Conservation (phyloP, 2,888 invertebrate genomes). For the Mystacides longicornis region DNA sequence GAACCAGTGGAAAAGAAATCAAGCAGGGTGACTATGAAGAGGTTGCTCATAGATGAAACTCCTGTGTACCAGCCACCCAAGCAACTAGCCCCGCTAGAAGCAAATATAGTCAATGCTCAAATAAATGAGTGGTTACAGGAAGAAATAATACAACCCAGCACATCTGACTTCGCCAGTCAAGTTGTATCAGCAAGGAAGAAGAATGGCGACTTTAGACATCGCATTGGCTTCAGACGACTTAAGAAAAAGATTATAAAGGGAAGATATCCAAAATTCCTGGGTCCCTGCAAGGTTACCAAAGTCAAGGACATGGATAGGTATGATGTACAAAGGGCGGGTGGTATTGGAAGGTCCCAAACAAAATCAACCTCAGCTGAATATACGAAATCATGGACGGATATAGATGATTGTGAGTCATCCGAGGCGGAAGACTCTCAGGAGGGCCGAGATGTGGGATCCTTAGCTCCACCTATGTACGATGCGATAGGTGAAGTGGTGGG, state of each 20-base stretch:
- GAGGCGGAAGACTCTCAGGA: slow-evolving; percentile 1
- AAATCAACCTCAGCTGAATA: slow-evolving; percentile 29
- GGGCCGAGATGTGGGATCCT: slow-evolving; percentile 3
- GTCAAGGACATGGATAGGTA: slow-evolving; percentile 31
- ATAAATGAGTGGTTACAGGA: slow-evolving; percentile 30
- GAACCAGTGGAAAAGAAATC: neutral
- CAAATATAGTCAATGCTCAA: slow-evolving; percentile 28
- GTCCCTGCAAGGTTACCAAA: slow-evolving; percentile 30
- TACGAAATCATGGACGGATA: slow-evolving; percentile 27
- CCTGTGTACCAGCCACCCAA: slow-evolving; percentile 28
- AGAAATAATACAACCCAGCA: slow-evolving; percentile 29
- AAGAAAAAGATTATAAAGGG: slow-evolving; percentile 33
- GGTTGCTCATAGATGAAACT: slow-evolving; percentile 29
- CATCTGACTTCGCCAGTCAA: slow-evolving; percentile 30
- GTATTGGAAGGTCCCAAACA: slow-evolving; percentile 27
- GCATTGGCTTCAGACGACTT: slow-evolving; percentile 34
- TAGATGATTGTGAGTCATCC: neutral
- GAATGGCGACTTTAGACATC: slow-evolving; percentile 20
- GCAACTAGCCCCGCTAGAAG: slow-evolving; percentile 27
- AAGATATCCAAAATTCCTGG: slow-evolving; percentile 31
- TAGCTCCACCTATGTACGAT: neutral
- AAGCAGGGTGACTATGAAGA: slow-evolving; percentile 24
- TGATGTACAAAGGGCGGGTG: slow-evolving; percentile 28
- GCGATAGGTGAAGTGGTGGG: neutral
- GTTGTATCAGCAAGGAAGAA: slow-evolving; percentile 26